phyloP scores from a whole-genome alignment of 2,888 invertebrate genomes.

The Stenurella melanura region DNA sequence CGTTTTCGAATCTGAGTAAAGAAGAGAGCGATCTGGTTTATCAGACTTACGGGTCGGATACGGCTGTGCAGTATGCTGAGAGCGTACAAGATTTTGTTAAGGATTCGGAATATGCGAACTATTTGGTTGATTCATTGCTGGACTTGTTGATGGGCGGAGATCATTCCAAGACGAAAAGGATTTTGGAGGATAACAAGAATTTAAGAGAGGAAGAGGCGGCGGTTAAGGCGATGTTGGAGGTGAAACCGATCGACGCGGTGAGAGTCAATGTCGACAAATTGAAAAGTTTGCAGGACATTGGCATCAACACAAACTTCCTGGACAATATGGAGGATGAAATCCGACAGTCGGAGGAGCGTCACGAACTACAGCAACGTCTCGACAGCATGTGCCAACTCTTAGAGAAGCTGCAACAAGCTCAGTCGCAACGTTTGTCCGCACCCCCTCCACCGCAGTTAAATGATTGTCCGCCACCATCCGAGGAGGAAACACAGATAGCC shows the following conservation, averaged over 20 bases:
- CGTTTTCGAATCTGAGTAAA: conserved; percentile 89
- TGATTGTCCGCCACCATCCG: conserved; percentile 79
- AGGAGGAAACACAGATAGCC: conserved; percentile 84
- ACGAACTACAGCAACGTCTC: conserved; percentile 80
- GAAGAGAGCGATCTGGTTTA: conserved; percentile 94
- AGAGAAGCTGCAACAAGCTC: conserved; percentile 86
- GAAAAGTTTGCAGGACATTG: conserved; percentile 82
- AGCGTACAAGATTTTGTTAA: conserved; percentile 86
- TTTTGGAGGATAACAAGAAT: conserved; percentile 81
- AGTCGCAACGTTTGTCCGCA: conserved; percentile 84
- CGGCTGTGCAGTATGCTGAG: conserved; percentile 90
- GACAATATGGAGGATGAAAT: conserved; percentile 83
- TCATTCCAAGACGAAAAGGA: conserved; percentile 84
- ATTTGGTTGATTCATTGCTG: conserved; percentile 87
- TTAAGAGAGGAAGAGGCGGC: conserved; percentile 80
- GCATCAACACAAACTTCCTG: conserved; percentile 90
- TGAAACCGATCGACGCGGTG: conserved; percentile 69
- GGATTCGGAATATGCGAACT: conserved; percentile 84
- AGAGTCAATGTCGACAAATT: conserved; percentile 87
- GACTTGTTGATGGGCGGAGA: conserved; percentile 90
- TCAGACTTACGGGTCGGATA: conserved; percentile 93
- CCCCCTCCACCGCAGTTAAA: conserved; percentile 86
- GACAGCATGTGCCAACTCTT: conserved; percentile 85
- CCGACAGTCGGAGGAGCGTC: conserved; percentile 76
- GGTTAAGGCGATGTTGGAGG: conserved; percentile 77